Evolutionary conservation across 1,140 invertebrate species (phyloP).

Genomic region (Hirudo medicinalis): DNA sequence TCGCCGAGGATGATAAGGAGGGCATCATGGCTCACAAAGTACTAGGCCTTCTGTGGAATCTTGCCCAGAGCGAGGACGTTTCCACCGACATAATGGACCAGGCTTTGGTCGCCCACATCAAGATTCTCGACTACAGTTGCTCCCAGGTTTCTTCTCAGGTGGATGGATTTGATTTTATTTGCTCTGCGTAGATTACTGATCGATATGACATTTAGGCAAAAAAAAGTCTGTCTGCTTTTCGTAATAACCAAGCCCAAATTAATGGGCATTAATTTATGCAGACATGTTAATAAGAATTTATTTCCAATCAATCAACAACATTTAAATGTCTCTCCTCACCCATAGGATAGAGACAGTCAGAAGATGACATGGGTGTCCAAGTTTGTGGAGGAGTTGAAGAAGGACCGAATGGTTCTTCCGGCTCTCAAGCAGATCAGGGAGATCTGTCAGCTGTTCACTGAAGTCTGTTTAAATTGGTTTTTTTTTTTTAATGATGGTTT

Average conservation of each 20-base stretch:
- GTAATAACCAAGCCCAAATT: no score
- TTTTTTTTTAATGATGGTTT: no score
- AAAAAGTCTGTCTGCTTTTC: no score
- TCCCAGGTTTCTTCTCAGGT: slow-evolving; percentile 49
- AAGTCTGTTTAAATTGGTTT: slow-evolving; percentile 43
- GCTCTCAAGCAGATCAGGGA: slow-evolving; percentile 88
- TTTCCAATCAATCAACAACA: no score
- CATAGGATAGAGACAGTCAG: slow-evolving; percentile 79
- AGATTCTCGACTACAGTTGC: slow-evolving; percentile 94
- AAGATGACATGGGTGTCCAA: slow-evolving; percentile 89
- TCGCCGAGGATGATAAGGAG: slow-evolving; percentile 95
- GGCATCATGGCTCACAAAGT: slow-evolving; percentile 97
- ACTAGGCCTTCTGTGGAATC: slow-evolving; percentile 88
- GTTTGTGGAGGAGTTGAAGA: slow-evolving; percentile 85
- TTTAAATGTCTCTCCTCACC: not conserved
- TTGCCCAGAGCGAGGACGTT: slow-evolving; percentile 88
- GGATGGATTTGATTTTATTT: not conserved
- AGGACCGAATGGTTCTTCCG: slow-evolving; percentile 77
- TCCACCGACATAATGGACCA: slow-evolving; percentile 96
- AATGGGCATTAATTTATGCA: no score
- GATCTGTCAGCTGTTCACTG: slow-evolving; percentile 78
- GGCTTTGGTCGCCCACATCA: slow-evolving; percentile 82
- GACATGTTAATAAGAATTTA: no score
- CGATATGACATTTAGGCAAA: no score
- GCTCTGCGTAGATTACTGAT: no score